Base-by-base conservation (phyloP, 2,888 invertebrate genomes). In the Phorcus lineatus region DNA sequence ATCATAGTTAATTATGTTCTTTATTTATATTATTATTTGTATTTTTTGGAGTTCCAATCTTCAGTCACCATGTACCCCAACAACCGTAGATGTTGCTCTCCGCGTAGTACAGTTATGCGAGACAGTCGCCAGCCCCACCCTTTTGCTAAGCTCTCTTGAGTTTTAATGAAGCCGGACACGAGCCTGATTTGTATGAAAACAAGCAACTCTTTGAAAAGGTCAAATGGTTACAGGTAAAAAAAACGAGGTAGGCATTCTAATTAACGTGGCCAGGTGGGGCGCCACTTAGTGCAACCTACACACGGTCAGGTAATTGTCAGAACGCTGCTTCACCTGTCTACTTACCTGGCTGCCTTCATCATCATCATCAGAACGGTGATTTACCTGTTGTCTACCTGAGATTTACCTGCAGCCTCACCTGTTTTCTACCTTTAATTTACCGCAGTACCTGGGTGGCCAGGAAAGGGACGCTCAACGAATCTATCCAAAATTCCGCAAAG, bases 401-500 rank as follows among this genome's bases (percentile, higher is more conserved):
- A 40, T 40, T 31, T 40, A 19, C 40, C 47, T 47, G 47, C 13
- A 47, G 47, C 47, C 47, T 47, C 47, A 47, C 47, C 47, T 47
- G 47, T 47, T 47, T 47, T 47, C 47, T 47, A 47, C 47, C 47
- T 47, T 47, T 47, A 47, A 57, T 57, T 24, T 57, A 57, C 19
- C 36, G 0, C 17, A 31, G 70, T 19, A 31, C 70, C 70, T 70
- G 70, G 70, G 70, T 70, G 70, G 70, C 70, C 70, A 40, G 36
- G 31, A 3, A 40, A 31, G 67, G 70, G n/a, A n/a, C 40, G n/a
- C 70, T 70, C 31, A 70, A 16, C 70, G 70, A 36, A 70, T 70
- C 28, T 70, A 70, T 70, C 70, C 70, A 40, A 70, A 70, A 70
- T 70, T 70, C 70, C 70, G 11, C 70, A 36, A 36, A 70, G 36